These are phyloP conservation scores for Dendrolimus kikuchii DNA, from an alignment of 1,140 invertebrate genomes.

Conservation along the genomic window DNA sequence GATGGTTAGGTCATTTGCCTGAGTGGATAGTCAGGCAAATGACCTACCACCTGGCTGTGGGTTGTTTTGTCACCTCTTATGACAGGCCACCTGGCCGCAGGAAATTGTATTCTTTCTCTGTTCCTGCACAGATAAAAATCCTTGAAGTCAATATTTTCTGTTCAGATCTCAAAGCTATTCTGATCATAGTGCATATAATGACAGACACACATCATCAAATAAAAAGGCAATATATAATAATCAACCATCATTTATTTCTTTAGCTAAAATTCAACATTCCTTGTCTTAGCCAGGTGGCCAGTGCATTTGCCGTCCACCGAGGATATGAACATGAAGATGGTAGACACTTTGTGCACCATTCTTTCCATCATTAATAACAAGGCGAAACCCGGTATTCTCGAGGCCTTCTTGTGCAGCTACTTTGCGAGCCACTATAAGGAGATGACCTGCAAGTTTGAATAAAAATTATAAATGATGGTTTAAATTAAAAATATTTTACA, in stretches of 20 bases:
- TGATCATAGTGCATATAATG: no score
- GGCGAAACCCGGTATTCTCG: constrained; percentile 78
- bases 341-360: constrained; percentile 91
- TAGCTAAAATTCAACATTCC: constrained; percentile 1
- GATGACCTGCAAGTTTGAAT: constrained; percentile 74
- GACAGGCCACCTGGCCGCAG: no score
- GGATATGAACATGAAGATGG: constrained; percentile 93
- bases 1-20: no score
- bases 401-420: constrained; percentile 82
- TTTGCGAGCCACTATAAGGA: constrained; percentile 86
- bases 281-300: constrained; percentile 94
- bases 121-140: no score
- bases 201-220: neutral
- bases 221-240: constrained; percentile 6
- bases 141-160: no score
- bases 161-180: no score
- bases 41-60: no score
- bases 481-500: no score
- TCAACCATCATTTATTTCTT: constrained; percentile 9
- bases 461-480: neutral
- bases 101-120: no score
- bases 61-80: no score
- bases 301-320: constrained; percentile 93
- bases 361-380: constrained; percentile 92
- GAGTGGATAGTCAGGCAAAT: no score